Evolutionary conservation across 2,113 vertebrate species (phyloP).

Genomic region (Menidia beryllina): DNA sequence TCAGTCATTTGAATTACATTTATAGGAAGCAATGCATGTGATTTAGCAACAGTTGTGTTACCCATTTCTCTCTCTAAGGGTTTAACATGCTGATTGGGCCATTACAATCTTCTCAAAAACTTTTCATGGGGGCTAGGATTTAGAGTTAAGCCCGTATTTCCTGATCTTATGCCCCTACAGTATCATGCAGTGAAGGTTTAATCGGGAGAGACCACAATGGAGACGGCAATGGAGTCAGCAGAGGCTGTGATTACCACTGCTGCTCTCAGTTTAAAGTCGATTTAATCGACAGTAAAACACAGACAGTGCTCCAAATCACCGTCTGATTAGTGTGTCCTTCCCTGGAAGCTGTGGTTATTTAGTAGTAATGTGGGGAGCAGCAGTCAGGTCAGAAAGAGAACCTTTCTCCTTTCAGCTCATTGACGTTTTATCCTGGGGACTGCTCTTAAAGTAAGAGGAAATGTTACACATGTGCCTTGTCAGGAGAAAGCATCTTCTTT

Average conservation of each 20-base stretch:
- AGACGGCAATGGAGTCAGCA: slow-evolving; percentile 1
- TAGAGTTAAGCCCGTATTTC: slow-evolving; percentile 46
- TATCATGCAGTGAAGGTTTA: slow-evolving; percentile 51
- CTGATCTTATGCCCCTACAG: slow-evolving; percentile 17
- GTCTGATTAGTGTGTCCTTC: slow-evolving; percentile 58
- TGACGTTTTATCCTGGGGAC: slow-evolving; percentile 18
- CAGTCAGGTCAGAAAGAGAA: slow-evolving; percentile 41
- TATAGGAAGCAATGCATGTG: slow-evolving; percentile 12
- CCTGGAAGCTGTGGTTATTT: slow-evolving; percentile 61
- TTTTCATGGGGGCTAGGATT: slow-evolving; percentile 25
- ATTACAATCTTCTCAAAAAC: slow-evolving; percentile 13
- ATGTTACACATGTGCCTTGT: slow-evolving; percentile 11
- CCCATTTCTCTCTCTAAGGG: slow-evolving; percentile 20
- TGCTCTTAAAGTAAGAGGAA: slow-evolving; percentile 5
- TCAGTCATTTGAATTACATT: not conserved
- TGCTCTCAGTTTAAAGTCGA: slow-evolving; percentile 16
- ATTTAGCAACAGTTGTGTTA: slow-evolving; percentile 3
- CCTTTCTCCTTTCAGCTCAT: slow-evolving; percentile 24
- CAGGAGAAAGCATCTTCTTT: slow-evolving; percentile 3
- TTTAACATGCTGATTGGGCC: slow-evolving; percentile 21
- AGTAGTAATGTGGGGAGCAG: slow-evolving; percentile 61
- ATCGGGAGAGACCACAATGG: not conserved
- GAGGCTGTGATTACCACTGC: slow-evolving; percentile 21
- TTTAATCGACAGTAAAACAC: slow-evolving; percentile 51
- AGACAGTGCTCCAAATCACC: slow-evolving; percentile 27